Conservation (phyloP, 2,797 vertebrate genomes). For the Anguilla marmorata region DNA sequence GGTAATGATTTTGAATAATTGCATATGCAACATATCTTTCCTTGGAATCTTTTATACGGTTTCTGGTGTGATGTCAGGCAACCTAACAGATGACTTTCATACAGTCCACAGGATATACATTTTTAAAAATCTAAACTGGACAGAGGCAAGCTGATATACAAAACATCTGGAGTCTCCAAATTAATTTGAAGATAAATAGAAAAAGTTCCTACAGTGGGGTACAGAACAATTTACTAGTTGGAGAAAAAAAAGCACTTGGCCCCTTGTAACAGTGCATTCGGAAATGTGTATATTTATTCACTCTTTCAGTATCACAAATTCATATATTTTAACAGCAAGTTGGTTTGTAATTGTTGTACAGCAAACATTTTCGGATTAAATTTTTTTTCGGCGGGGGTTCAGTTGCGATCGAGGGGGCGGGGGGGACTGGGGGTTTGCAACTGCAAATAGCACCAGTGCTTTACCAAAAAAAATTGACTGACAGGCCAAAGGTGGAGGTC, state of each 20-base stretch:
- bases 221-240: background rate
- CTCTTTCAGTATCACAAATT: background rate
- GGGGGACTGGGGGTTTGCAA: too few relatives aligned
- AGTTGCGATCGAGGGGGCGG: background rate
- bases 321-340: background rate
- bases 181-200: background rate
- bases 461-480: background rate
- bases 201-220: background rate
- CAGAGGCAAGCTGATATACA: background rate
- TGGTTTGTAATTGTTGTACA: background rate
- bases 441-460: too few relatives aligned
- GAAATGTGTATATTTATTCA: background rate
- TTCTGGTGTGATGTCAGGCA: background rate
- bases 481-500: background rate
- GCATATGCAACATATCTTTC: background rate
- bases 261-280: background rate
- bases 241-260: background rate
- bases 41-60: background rate
- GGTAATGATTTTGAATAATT: background rate
- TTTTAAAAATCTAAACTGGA: background rate
- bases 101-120: background rate
- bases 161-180: background rate
- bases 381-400: background rate
- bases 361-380: background rate
- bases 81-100: background rate